phyloP scores from a whole-genome alignment of 1,140 invertebrate genomes.

The Brachionus plicatilis region DNA sequence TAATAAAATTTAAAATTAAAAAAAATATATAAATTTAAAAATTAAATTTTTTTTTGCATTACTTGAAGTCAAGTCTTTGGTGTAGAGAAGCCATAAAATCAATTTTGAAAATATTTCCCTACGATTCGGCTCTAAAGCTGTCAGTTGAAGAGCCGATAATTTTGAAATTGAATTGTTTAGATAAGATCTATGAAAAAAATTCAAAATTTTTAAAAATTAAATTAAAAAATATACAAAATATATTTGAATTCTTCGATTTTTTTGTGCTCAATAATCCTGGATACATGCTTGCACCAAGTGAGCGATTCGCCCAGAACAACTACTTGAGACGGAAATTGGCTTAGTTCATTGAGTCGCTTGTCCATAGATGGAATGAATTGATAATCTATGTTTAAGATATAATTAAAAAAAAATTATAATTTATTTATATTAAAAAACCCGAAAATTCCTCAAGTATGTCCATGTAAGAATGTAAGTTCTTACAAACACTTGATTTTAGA shows the following conservation, averaged over 20 bases:
- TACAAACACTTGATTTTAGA: constrained; percentile 49
- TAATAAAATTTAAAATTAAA: not conserved
- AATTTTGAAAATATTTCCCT: not conserved
- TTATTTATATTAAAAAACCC: not conserved
- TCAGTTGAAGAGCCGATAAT: not conserved
- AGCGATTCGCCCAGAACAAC: not conserved
- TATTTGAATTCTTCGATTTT: constrained; percentile 4
- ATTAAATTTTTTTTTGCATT: not conserved
- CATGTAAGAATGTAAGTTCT: not conserved
- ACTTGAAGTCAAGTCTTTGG: not conserved
- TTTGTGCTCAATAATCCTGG: not conserved
- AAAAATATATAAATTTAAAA: not conserved
- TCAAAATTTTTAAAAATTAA: not conserved
- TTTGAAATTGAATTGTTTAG: constrained; percentile 21
- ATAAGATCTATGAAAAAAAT: not conserved
- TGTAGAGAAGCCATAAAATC: not conserved
- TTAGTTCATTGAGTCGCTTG: not conserved
- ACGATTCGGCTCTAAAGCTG: not conserved
- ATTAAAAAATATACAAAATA: not conserved
- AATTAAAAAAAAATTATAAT: not conserved
- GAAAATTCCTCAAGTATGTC: not conserved
- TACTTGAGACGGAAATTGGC: not conserved
- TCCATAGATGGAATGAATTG: not conserved
- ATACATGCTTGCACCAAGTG: constrained; percentile 10
- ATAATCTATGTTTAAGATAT: not conserved